Conservation (phyloP, 2,113 vertebrate species). For the Syngnathoides biaculeatus region DNA sequence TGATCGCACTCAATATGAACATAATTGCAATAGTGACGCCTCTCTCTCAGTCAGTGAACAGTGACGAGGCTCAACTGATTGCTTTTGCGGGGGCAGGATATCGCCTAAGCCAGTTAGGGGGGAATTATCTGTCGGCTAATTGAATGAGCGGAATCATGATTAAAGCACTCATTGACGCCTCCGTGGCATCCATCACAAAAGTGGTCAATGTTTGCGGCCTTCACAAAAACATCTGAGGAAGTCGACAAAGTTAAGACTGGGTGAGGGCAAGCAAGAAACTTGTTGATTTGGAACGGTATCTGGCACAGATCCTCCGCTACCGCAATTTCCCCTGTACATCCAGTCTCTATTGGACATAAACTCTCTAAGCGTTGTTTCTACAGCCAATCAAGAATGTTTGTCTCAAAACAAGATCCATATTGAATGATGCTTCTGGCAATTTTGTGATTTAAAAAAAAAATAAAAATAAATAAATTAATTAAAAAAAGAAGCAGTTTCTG, state of each 20-base stretch:
- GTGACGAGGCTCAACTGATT: background rate
- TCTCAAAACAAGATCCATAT: too few relatives aligned
- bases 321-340: too few relatives aligned
- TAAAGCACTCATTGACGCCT: background rate
- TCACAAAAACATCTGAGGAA: background rate
- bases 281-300: background rate
- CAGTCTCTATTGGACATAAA: too few relatives aligned
- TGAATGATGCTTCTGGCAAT: too few relatives aligned
- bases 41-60: background rate
- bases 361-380: too few relatives aligned
- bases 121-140: background rate
- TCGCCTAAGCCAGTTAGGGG: background rate
- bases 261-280: background rate
- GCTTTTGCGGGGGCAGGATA: background rate
- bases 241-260: background rate
- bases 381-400: too few relatives aligned
- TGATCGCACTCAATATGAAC: background rate
- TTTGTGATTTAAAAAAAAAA: too few relatives aligned
- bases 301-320: background rate
- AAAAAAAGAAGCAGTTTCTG: too few relatives aligned
- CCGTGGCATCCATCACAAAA: background rate
- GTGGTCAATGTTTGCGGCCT: background rate
- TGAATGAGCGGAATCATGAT: background rate
- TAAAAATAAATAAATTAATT: too few relatives aligned
- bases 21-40: slow-evolving; percentile 1